Base-by-base conservation (phyloP, 2,888 invertebrate species). In the Parapristionchus giblindavisi region DNA sequence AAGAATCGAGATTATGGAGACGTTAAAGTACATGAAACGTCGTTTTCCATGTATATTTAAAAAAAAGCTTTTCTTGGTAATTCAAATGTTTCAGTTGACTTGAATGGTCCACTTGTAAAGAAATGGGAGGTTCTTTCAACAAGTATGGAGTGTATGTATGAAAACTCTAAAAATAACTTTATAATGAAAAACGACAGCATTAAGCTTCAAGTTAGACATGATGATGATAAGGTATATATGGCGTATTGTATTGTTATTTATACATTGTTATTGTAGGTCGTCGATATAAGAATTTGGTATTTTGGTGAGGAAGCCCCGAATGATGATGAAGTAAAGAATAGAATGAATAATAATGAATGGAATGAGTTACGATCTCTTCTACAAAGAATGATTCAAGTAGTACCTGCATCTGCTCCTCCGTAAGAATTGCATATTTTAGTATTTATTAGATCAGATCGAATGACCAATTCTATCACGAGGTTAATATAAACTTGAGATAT, bases 1-100 rank as follows among this genome's bases (percentile, higher is more conserved):
- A 32, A 54, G 70, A 29, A 54, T 40, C 21, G 70, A 71, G 56
- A 71, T 71, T 40, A 36, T 71, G n/a, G 70, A 71, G 32, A 40
- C 40, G 40, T 21, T 71, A 40, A 36, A 34, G 24, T 40, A 56
- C 51, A 71, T 71, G 70, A 71, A 71, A 40, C 17, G 56, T 17
- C 36, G 40, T n/a, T 56, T 71, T 17, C 54, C 56, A n/a, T 54
- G 70, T 71, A 24, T 68, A 24, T 11, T 61, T 11, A 24, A 6
- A 11, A 36, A 14, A 38, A 14, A 2, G 32, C 1, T 65, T 48
- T 48, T 24, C 29, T 24, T 8, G 6, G 14, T 60, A 65, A 21
- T 43, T 65, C 14, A 3, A 52, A 52, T 38, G 21, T 17, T 71
- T 38, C 21, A 71, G 70, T 56, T 38, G 70, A 71, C 24, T 29